Conservation (phyloP, 2,797 vertebrate species). For the Falco cherrug region DNA sequence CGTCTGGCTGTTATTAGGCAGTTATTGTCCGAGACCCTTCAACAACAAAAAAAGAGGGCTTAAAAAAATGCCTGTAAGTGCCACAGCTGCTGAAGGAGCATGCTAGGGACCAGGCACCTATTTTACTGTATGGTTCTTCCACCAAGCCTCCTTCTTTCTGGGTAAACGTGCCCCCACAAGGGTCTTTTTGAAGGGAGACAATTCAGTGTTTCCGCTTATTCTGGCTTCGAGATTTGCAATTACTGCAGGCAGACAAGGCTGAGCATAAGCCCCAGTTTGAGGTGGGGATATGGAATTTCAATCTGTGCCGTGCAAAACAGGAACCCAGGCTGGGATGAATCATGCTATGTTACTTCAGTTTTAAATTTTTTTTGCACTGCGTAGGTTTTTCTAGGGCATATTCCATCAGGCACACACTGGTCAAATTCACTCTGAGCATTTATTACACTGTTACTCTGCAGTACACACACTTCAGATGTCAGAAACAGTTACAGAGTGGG, state of each 20-base stretch:
- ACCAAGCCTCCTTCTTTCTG: not conserved
- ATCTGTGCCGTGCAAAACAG: conserved; percentile 56
- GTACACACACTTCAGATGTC: not conserved
- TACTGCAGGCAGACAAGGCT: conserved; percentile 1
- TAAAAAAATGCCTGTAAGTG: not conserved
- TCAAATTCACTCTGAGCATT: not conserved
- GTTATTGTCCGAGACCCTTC: conserved; percentile 17
- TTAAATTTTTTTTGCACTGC: conserved; percentile 37
- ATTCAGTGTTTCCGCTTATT: not conserved
- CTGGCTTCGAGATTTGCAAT: not conserved
- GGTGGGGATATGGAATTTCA: conserved; percentile 56
- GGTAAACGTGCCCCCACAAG: not conserved
- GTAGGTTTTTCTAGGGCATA: conserved; percentile 61
- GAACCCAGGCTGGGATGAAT: conserved; percentile 51
- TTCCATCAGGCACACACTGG: conserved; percentile 31
- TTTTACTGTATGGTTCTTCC: not conserved
- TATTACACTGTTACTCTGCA: not conserved
- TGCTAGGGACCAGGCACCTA: not conserved
- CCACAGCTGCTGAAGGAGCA: not conserved
- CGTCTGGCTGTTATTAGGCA: not conserved
- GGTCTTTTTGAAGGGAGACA: conserved; percentile 11
- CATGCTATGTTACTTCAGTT: conserved; percentile 38
- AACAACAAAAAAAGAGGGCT: not conserved
- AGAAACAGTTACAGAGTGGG: not conserved
- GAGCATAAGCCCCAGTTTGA: conserved; percentile 16